These are phyloP conservation scores for Metopia argyrocephala DNA, from an alignment of 2,888 invertebrate genomes.

Conservation along the genomic window DNA sequence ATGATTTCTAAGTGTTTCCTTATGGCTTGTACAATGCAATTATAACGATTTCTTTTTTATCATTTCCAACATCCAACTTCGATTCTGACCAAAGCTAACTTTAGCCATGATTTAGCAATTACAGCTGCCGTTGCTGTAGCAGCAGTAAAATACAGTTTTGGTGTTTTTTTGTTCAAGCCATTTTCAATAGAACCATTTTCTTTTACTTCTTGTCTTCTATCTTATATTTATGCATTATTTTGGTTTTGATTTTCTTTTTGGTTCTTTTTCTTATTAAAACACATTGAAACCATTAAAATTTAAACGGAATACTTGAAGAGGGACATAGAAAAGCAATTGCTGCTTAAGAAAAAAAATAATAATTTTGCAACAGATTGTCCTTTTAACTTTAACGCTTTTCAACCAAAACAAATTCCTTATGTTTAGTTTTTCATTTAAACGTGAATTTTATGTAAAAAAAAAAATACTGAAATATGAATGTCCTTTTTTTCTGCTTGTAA, in stretches of 20 bases:
- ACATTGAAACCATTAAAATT: slow-evolving; percentile 28
- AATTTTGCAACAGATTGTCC: slow-evolving; percentile 70
- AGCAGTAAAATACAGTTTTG: slow-evolving; percentile 63
- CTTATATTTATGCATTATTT: slow-evolving; percentile 27
- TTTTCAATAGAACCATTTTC: slow-evolving; percentile 57
- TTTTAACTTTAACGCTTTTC: slow-evolving; percentile 68
- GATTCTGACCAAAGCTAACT: slow-evolving; percentile 64
- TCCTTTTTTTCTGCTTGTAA: slow-evolving; percentile 6
- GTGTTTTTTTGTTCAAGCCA: slow-evolving; percentile 68
- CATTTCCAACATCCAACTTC: not conserved
- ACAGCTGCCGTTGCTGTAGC: slow-evolving; percentile 65
- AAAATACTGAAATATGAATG: too few species aligned
- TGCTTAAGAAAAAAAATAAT: not conserved
- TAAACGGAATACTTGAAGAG: not conserved
- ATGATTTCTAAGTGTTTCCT: slow-evolving; percentile 56
- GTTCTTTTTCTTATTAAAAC: not conserved
- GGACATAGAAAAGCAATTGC: not conserved
- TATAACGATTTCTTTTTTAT: slow-evolving; percentile 65
- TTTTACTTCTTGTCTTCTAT: not conserved
- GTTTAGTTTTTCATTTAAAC: too few species aligned
- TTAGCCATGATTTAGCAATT: slow-evolving; percentile 74
- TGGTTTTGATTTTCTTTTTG: not conserved
- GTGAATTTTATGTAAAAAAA: too few species aligned
- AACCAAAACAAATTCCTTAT: slow-evolving; percentile 20
- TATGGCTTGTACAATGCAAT: slow-evolving; percentile 71